phyloP scores from a whole-genome alignment of 2,797 vertebrate species.

The Macropus fuliginosus region DNA sequence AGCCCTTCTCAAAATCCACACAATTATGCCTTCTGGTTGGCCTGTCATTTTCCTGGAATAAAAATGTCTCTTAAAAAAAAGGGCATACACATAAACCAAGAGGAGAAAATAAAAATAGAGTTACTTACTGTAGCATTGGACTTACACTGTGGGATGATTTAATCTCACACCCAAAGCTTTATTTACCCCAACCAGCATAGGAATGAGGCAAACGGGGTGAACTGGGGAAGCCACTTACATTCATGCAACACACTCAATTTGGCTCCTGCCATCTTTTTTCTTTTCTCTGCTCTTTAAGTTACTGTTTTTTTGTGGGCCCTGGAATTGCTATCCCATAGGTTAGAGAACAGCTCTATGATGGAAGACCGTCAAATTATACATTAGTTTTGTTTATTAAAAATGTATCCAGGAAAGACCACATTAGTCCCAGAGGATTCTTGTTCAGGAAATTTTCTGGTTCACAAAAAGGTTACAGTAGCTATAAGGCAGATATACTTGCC shows the following conservation, averaged over 20 bases:
- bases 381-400: constrained; percentile 79
- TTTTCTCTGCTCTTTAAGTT: constrained; percentile 75
- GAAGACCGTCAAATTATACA: constrained; percentile 63
- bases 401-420: constrained; percentile 73
- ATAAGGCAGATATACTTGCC: constrained; percentile 61
- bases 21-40: constrained; percentile 94
- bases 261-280: constrained; percentile 61
- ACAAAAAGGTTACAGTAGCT: constrained; percentile 71
- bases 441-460: constrained; percentile 78
- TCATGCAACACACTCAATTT: constrained; percentile 71
- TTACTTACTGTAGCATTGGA: not conserved
- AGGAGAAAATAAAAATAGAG: constrained; percentile 70
- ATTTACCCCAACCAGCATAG: constrained; percentile 62
- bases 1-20: constrained; percentile 94
- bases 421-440: constrained; percentile 58
- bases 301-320: constrained; percentile 57
- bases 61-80: constrained; percentile 82
- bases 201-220: not conserved
- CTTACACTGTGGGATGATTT: not conserved
- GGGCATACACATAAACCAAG: constrained; percentile 77
- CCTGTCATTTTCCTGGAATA: constrained; percentile 85
- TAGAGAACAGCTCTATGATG: constrained; percentile 64
- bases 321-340: constrained; percentile 63
- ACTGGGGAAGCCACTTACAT: constrained; percentile 57
- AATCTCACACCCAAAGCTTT: constrained; percentile 72